Base-by-base conservation (phyloP, 64 coral and sea anemone species). In the Exaiptasia diaphana region DNA sequence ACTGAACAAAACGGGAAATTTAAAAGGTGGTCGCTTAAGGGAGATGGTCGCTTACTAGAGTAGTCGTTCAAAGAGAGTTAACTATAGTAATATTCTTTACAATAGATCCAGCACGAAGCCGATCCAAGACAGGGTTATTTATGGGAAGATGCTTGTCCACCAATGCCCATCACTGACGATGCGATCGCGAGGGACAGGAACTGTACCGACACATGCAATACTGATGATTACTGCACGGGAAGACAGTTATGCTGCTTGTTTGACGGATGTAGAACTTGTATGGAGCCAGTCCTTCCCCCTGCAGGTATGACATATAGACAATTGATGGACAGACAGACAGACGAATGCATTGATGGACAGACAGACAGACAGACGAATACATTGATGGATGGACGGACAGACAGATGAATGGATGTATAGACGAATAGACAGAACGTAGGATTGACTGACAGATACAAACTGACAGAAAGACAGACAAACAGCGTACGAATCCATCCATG, bases 201-300 rank as follows among this genome's bases (percentile, higher is more conserved):
- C 3, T 85, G 82, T 45, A 74, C 41, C n/a, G 82, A 85, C 15
- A 43, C 65, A 14, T 85, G 82, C 15, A 23, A 60, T 41, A 41
- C 56, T n/a, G 65, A 85, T 45, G 82, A 85, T 43, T 70, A 85
- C 20, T 85, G 82, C 14, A 29, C 74, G 22, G 82, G 82, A 45
- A 85, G 63, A 38, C 27, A 72, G 63, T 59, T 85, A 35, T 85
- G 82, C 28, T 85, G 82, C 46, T 79, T 61, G 39, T 50, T 73
- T 38, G 68, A 71, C 4, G 71, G 82, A 7, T 85, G 67, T 8
- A 73, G 74, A 9, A 71, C 74, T 9, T 85, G 82, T 13, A 74
- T 85, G 82, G 82, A 75, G 2, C 82, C 82, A 33, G 69, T 85
- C 14, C 37, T 71, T 9, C 58, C 82, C 1, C 67, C 56, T 49